These are phyloP conservation scores for Copsychus sechellarum DNA, from an alignment of 2,113 vertebrate genomes.

Conservation along the genomic window DNA sequence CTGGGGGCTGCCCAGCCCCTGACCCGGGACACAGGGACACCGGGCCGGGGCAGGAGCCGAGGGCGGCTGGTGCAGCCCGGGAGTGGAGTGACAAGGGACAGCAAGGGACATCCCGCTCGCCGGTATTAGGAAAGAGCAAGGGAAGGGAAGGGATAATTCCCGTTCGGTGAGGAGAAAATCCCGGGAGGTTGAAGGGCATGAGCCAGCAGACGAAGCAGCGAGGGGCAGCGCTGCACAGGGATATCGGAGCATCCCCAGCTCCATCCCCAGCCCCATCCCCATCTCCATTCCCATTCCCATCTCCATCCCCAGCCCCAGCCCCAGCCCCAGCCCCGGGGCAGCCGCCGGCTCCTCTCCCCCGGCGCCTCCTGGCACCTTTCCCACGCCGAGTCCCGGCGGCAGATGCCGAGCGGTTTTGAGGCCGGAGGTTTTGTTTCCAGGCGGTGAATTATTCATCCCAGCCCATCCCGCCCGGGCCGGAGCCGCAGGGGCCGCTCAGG, in stretches of 20 bases:
- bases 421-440: slow-evolving; percentile 36
- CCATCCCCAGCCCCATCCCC: neutral
- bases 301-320: too few species aligned
- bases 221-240: neutral
- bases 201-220: neutral
- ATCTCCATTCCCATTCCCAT: too few species aligned
- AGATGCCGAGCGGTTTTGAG: slow-evolving; percentile 4
- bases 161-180: fast-evolving
- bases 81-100: fast-evolving
- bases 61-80: fast-evolving
- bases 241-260: neutral
- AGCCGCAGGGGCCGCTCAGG: neutral
- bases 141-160: neutral
- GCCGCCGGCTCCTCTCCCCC: neutral
- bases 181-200: fast-evolving
- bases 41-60: fast-evolving
- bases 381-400: neutral
- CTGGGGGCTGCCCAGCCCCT: neutral
- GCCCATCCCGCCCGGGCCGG: neutral
- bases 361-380: neutral
- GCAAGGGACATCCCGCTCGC: neutral
- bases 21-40: neutral
- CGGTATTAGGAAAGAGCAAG: fast-evolving
- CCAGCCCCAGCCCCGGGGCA: neutral
- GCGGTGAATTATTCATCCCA: slow-evolving; percentile 49